Conservation (phyloP, 1,140 invertebrate species). For the Littorina saxatilis region DNA sequence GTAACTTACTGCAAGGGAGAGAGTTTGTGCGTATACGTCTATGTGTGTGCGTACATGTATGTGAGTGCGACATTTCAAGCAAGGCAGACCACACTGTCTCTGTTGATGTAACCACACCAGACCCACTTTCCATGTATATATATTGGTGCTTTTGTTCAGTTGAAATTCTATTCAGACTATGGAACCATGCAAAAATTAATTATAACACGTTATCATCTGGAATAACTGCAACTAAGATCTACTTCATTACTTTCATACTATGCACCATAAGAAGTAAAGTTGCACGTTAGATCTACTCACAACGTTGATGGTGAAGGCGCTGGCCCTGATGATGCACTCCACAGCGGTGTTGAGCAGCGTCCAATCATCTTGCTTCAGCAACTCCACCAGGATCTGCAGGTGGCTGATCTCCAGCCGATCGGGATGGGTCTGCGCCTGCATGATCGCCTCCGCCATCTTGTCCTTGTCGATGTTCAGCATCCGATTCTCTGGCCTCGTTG, state of each 20-base stretch:
- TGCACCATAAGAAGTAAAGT: too few relatives aligned
- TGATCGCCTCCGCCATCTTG: slow-evolving; percentile 48
- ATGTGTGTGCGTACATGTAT: not conserved
- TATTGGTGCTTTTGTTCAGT: not conserved
- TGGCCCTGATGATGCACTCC: slow-evolving; percentile 78
- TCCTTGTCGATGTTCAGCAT: slow-evolving; percentile 11
- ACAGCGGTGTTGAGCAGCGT: slow-evolving; percentile 77
- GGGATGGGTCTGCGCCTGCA: slow-evolving; percentile 48
- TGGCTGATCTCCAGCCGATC: slow-evolving; percentile 47
- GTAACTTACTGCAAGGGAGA: too few relatives aligned
- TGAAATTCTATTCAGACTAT: too few relatives aligned
- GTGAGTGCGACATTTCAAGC: too few relatives aligned
- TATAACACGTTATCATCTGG: too few relatives aligned
- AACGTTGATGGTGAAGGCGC: slow-evolving; percentile 79
- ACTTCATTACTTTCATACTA: too few relatives aligned
- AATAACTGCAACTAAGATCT: too few relatives aligned
- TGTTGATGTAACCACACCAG: too few relatives aligned
- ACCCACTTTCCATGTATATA: not conserved
- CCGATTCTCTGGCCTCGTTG: not conserved
- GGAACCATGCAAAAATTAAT: too few relatives aligned
- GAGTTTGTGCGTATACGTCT: not conserved
- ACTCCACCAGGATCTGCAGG: slow-evolving; percentile 77
- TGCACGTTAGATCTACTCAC: too few relatives aligned
- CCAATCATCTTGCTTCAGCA: slow-evolving; percentile 77
- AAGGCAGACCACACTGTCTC: not conserved